phyloP scores from a whole-genome alignment of 2,888 invertebrate genomes.

The Phyllotreta cruciferae region DNA sequence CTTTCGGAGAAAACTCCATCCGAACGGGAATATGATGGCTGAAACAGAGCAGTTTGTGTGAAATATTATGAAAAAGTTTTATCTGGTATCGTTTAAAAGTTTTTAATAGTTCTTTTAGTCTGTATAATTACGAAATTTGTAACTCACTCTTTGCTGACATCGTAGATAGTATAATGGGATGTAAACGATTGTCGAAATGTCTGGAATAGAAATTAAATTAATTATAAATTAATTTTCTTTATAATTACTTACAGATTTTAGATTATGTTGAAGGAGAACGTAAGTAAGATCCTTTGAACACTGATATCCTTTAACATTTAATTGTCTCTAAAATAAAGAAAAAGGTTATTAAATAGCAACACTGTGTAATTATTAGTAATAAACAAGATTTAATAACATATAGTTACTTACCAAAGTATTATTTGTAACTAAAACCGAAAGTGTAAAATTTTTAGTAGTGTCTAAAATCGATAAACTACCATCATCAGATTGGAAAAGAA shows the following conservation, averaged over 20 bases:
- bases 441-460: conserved; percentile 76
- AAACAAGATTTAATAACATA: background rate
- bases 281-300: conserved; percentile 86
- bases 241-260: conserved; percentile 76
- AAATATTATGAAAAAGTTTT: conserved; percentile 1
- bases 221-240: background rate
- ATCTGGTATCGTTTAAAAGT: too few relatives aligned
- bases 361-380: background rate
- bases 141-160: conserved; percentile 89
- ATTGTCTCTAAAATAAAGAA: conserved; percentile 72
- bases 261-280: conserved; percentile 88
- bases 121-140: background rate
- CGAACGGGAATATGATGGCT: conserved; percentile 87
- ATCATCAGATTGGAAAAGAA: conserved; percentile 87
- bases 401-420: conserved; percentile 77
- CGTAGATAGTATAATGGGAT: conserved; percentile 89
- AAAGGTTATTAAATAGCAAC: background rate
- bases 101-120: too few relatives aligned
- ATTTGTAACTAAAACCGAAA: conserved; percentile 83
- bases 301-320: conserved; percentile 86
- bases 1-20: conserved; percentile 75
- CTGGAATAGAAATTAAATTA: conserved; percentile 63
- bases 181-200: conserved; percentile 86
- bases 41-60: conserved; percentile 34
- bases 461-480: conserved; percentile 82